Evolutionary conservation across 2,113 vertebrate genomes (phyloP).

Genomic region (Oreochromis tanganicae): DNA sequence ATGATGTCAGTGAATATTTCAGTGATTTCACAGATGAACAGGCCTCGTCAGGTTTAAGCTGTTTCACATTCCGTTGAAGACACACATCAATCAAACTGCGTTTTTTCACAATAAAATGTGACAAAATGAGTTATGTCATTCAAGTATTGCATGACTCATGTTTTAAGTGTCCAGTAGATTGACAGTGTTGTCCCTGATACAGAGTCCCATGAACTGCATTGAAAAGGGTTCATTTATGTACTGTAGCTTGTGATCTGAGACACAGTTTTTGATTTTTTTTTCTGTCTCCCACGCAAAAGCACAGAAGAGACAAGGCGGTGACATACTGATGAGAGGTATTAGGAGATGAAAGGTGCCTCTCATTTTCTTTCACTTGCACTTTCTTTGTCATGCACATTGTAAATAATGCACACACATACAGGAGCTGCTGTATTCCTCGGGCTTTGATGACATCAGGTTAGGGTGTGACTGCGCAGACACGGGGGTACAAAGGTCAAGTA

Average conservation of each 20-base stretch:
- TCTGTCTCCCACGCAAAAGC: conserved; percentile 13
- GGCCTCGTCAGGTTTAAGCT: neutral
- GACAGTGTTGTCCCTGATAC: neutral
- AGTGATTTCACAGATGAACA: neutral
- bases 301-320: conserved; percentile 9
- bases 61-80: neutral
- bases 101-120: neutral
- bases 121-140: neutral
- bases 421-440: conserved; percentile 17
- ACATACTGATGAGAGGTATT: conserved; percentile 36
- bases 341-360: conserved; percentile 41
- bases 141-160: neutral
- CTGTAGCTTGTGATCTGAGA: neutral
- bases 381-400: neutral
- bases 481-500: conserved; percentile 53
- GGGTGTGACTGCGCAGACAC: conserved; percentile 50
- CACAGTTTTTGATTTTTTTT: neutral
- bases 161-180: neutral
- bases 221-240: neutral
- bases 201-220: neutral
- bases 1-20: neutral
- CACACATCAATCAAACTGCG: neutral
- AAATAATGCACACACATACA: neutral
- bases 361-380: conserved; percentile 2
- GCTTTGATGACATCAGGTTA: conserved; percentile 57